Evolutionary conservation across 2,113 vertebrate genomes (phyloP).

Genomic region (Daphoenositta chrysoptera): DNA sequence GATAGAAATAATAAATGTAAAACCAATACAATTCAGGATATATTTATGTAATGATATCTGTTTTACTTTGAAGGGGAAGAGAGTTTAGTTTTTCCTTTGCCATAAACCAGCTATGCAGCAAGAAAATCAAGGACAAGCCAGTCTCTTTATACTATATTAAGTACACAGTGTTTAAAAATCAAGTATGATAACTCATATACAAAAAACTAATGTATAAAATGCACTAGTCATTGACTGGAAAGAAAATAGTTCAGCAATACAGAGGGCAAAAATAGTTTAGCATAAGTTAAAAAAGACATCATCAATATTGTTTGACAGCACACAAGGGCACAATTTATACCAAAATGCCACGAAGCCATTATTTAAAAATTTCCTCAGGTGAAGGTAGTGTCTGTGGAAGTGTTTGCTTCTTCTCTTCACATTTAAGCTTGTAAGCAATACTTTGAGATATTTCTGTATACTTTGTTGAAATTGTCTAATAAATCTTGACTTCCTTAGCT

Average conservation of each 20-base stretch:
- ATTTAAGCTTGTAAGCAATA: slow-evolving; percentile 11
- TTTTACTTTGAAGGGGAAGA: background rate
- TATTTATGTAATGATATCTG: background rate
- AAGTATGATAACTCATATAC: background rate
- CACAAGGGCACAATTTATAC: background rate
- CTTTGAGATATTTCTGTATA: background rate
- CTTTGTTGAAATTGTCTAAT: slow-evolving; percentile 38
- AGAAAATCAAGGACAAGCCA: background rate
- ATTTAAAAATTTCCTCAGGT: background rate
- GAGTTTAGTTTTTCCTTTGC: background rate
- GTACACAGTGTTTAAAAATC: background rate
- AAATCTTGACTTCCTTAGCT: slow-evolving; percentile 18
- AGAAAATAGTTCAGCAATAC: background rate
- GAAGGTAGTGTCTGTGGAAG: background rate
- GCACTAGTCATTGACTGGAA: background rate
- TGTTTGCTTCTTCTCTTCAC: slow-evolving; percentile 19
- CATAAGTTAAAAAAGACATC: background rate
- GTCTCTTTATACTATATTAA: background rate
- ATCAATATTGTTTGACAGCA: background rate
- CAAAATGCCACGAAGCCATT: background rate
- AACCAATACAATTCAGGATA: background rate
- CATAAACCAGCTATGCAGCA: background rate
- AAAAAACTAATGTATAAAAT: background rate
- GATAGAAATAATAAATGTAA: background rate
- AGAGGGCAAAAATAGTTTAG: background rate